Evolutionary conservation across 2,113 vertebrate genomes (phyloP).

Genomic region (Parotia lawesii): DNA sequence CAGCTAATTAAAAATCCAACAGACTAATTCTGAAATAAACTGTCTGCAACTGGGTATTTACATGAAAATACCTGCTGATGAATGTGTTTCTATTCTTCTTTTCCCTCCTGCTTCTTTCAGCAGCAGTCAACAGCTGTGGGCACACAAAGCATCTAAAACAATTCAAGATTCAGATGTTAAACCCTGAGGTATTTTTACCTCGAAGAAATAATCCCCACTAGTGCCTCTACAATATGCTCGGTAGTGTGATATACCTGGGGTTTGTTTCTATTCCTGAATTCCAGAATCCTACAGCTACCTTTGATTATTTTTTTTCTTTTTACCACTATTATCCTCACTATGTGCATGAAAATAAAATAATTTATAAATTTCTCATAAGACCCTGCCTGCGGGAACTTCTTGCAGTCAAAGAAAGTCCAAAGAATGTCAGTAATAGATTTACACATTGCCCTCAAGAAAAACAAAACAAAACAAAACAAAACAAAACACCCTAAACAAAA

Average conservation of each 20-base stretch:
- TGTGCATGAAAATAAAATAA: not conserved
- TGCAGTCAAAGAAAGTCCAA: not conserved
- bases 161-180: constrained; percentile 30
- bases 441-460: not conserved
- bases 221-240: not conserved
- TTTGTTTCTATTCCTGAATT: not conserved
- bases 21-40: not conserved
- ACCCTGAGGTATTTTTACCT: not conserved
- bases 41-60: not conserved
- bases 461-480: not conserved
- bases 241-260: not conserved
- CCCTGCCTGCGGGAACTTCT: not conserved
- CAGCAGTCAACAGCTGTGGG: constrained; percentile 3
- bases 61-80: not conserved
- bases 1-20: not conserved
- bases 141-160: not conserved
- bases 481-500: not conserved
- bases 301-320: not conserved
- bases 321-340: not conserved
- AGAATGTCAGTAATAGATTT: not conserved
- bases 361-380: not conserved
- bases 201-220: not conserved
- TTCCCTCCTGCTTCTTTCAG: not conserved
- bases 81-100: not conserved
- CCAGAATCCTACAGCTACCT: not conserved